Evolutionary conservation across 2,888 invertebrate genomes (phyloP).

Genomic region (Saturnia pavonia): DNA sequence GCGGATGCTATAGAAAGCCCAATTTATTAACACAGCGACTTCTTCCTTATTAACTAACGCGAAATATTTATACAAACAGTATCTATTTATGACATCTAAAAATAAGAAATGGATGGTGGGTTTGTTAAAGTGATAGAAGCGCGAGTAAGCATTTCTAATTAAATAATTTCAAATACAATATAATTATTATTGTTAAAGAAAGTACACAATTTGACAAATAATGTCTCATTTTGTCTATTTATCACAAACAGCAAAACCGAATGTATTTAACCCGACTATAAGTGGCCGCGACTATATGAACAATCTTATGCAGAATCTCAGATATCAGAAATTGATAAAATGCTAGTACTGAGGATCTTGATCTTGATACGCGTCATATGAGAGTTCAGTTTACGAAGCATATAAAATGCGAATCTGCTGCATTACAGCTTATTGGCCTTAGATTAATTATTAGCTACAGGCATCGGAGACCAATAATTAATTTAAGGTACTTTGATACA

Average conservation of each 20-base stretch:
- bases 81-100: not conserved
- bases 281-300: no score
- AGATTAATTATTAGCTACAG: no score
- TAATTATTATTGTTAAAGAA: not conserved
- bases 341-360: no score
- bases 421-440: no score
- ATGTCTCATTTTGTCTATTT: not conserved
- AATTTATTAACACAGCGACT: constrained; percentile 22
- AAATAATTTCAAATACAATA: not conserved
- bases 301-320: no score
- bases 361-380: no score
- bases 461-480: no score
- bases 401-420: no score
- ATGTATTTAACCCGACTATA: no score
- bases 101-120: not conserved
- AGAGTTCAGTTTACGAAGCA: no score
- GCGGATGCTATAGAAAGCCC: constrained; percentile 19
- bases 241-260: not conserved
- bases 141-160: not conserved
- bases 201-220: not conserved
- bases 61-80: constrained; percentile 15
- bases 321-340: no score
- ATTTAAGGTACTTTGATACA: no score
- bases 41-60: constrained; percentile 20
- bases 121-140: not conserved